A percentile compares a stretch with the other conserved stretches of the same genome.
These are phyloP conservation scores for Quadriops clusia DNA, from an alignment of 2,888 invertebrate genomes.

Conservation along the genomic window DNA sequence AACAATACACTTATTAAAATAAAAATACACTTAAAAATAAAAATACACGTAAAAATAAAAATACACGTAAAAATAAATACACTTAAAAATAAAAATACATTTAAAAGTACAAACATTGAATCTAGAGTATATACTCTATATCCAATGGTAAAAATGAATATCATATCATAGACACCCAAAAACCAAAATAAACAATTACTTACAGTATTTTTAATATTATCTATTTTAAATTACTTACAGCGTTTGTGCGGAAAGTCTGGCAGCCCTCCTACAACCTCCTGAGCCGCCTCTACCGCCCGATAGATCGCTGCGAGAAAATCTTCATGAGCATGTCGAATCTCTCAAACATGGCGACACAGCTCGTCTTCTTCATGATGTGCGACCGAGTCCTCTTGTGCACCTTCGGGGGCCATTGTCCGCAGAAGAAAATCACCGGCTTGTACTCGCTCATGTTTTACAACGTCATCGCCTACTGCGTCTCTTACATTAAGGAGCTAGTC, in stretches of 20 bases:
- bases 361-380: constrained; percentile 62
- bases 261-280: constrained; percentile 36
- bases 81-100: too few species aligned
- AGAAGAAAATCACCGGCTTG: constrained; percentile 48
- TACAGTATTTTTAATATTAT: too few species aligned
- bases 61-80: too few species aligned
- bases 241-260: constrained; percentile 29
- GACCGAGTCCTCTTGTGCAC: constrained; percentile 50
- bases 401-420: constrained; percentile 33
- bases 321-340: constrained; percentile 60
- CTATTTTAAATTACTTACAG: constrained; percentile 31
- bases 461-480: constrained; percentile 64
- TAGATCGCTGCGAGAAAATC: constrained; percentile 51
- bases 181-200: too few species aligned
- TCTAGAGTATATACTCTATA: too few species aligned
- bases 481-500: constrained; percentile 60
- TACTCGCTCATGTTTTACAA: constrained; percentile 76
- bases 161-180: too few species aligned
- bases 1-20: too few species aligned
- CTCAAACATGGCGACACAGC: constrained; percentile 57
- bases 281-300: constrained; percentile 44
- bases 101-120: too few species aligned
- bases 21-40: too few species aligned
- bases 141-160: too few species aligned
- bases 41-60: too few species aligned